Evolutionary conservation across 2,888 invertebrate species (phyloP), one percentile per base, ranked within the genome.

Genomic region (Cephonodes hylas): DNA sequence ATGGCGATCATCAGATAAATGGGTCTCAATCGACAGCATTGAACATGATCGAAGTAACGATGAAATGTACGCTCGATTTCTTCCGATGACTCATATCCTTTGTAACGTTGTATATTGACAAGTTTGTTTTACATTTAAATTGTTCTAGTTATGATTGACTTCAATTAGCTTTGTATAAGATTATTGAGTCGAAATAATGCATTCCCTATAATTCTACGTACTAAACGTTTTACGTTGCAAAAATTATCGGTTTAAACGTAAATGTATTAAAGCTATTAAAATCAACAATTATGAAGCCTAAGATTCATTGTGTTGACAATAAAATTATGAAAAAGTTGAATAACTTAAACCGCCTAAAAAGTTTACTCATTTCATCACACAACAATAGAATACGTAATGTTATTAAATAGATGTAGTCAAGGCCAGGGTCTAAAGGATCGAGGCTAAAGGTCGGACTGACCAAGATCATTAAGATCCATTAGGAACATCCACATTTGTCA

Each of bases 401-500:
- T 18, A 53, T 31, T 10, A 27, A 18, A 27, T 3, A 27, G 7
- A 7, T 25, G 23, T n/a, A 38, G 74, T 63, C 84, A 86, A 89
- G 88, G 86, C 83, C 82, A 79, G 77, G 81, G 80, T 85, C 84
- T 86, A 83, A 81, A 72, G 85, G 85, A 86, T 86, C 84, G 81
- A 81, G 85, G 85, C 66, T 63, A 64, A 61, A 61, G 42, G 34
- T 57, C 27, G 27, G 34, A 42, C 44, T 61, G 22, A 61, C 27
- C 57, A 42, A 44, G 44, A 61, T 66, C 65, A 84, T 84, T 38
- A 46, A 83, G 67, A 75, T 81, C 81, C 82, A 86, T 86, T 88
- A 86, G 80, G 76, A 77, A 31, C 73, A 67, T 72, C 63, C 38
- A 46, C 61, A 58, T 61, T 61, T 25, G 61, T 61, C 69, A 76